Evolutionary conservation across 2,797 vertebrate species (phyloP).

Genomic region (Sciurus vulgaris): DNA sequence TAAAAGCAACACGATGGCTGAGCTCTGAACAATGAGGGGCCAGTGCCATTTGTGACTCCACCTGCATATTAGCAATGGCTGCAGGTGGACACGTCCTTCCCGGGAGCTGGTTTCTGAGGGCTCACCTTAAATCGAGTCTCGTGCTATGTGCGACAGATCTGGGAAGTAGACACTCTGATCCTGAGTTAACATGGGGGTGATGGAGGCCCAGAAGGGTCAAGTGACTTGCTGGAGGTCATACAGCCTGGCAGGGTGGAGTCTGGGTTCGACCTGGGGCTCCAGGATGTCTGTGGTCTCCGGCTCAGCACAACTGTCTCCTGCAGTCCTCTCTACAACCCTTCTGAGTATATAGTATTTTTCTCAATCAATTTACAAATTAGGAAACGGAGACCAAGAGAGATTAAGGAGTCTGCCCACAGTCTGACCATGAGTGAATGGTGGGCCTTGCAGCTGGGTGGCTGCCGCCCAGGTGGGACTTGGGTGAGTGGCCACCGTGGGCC

Average conservation of each 20-base stretch:
- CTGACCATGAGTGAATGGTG: not conserved
- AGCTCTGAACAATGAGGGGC: not conserved
- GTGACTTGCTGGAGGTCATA: not conserved
- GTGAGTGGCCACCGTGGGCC: too few species aligned
- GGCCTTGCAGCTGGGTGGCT: accelerated
- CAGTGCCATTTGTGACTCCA: accelerated
- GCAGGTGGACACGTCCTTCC: accelerated
- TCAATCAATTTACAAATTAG: not conserved
- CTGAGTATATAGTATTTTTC: accelerated
- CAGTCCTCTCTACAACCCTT: accelerated
- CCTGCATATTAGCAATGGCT: accelerated
- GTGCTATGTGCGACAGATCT: accelerated
- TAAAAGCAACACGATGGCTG: accelerated
- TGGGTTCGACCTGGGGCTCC: not conserved
- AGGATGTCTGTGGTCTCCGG: accelerated
- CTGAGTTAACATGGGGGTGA: not conserved
- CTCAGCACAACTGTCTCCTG: accelerated
- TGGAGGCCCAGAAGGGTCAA: not conserved
- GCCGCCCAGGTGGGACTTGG: accelerated
- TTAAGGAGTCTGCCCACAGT: too few species aligned
- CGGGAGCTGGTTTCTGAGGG: accelerated
- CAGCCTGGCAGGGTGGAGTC: not conserved
- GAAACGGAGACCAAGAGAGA: not conserved
- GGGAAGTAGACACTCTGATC: too few species aligned
- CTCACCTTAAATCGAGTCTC: not conserved